Evolutionary conservation across 1,140 invertebrate species (phyloP), one percentile per base, ranked within the genome.

Genomic region (Sycophaga agraensis): DNA sequence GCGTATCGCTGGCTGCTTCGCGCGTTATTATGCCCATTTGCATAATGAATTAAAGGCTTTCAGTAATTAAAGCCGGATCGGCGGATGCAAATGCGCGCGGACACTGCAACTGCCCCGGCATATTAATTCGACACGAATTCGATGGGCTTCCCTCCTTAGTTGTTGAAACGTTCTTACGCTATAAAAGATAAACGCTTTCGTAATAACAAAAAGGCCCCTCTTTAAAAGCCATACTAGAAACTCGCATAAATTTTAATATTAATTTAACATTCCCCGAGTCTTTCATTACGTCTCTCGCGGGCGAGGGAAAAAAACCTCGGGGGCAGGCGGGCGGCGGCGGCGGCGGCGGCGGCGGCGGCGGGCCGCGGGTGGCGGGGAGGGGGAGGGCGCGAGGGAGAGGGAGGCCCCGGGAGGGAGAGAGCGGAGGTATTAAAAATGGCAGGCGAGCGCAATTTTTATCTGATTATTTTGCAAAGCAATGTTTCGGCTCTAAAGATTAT

Each of bases 11-110:
- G 51, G 58, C 55, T 46, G 59, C 40, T 61, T 65, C 64, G 57
- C 70, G 70, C 71, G 68, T 68, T 72, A 70, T 72, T 74, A 72
- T 70, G 64, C 62, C 63, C 59, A 74, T 76, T 76, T 71, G 71
- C 73, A 76, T 76, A 74, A 76, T 74, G 68, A 76, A 73, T 70
- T 69, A 73, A 62, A 69, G 67, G 67, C 70, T 70, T 68, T 66
- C 66, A 66, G 73, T 73, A 70, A 72, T 73, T 75, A 72, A 69
- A 70, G 64, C 61, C 62, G 68, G 72, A 74, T 73, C 68, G 70
- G 57, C 59, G 59, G 66, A 70, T 71, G 66, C 66, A 72, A 73
- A 70, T 70, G 65, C 68, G 61, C 69, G 66, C 63, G 69, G 65
- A 69, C 66, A n/a, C n/a, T n/a, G n/a, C n/a, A 68, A 66, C 59